Percentiles rank a stretch among this genome's conserved stretches.
Conservation (phyloP, 2,113 vertebrate species). For the Otolemur garnettii region DNA sequence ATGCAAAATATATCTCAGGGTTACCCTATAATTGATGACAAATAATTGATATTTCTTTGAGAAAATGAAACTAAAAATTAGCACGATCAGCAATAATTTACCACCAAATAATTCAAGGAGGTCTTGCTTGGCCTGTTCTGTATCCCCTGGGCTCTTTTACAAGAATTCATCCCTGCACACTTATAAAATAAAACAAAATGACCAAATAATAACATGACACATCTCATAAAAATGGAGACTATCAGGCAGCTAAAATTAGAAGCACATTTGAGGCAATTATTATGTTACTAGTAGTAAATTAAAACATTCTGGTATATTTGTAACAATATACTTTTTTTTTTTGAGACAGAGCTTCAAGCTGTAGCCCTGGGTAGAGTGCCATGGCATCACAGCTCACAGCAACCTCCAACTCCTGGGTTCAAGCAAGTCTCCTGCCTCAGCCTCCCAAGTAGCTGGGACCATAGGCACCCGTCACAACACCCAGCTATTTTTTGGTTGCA, state of each 20-base stretch:
- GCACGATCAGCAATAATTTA: neutral
- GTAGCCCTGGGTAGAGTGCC: too few relatives aligned
- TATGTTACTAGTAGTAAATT: neutral
- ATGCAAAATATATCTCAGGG: neutral
- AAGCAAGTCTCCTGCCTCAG: too few relatives aligned
- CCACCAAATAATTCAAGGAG: neutral
- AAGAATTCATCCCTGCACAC: neutral
- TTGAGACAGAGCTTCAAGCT: too few relatives aligned
- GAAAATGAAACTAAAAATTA: conserved; percentile 15
- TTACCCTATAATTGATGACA: neutral
- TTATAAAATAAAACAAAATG: neutral
- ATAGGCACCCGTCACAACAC: too few relatives aligned
- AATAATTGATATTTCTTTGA: conserved; percentile 2
- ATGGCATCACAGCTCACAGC: too few relatives aligned
- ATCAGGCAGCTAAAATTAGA: neutral
- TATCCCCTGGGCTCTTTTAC: neutral
- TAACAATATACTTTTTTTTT: too few relatives aligned
- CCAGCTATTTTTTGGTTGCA: too few relatives aligned
- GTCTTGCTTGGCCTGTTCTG: neutral
- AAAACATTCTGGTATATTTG: neutral
- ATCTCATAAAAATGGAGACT: neutral
- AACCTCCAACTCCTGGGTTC: too few relatives aligned
- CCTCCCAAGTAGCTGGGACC: too few relatives aligned
- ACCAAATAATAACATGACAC: neutral
- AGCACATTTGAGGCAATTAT: neutral